A percentile compares a stretch with the other conserved stretches of the same genome.
Evolutionary conservation across 2,888 invertebrate species (phyloP).

Genomic region (Apamea anceps): DNA sequence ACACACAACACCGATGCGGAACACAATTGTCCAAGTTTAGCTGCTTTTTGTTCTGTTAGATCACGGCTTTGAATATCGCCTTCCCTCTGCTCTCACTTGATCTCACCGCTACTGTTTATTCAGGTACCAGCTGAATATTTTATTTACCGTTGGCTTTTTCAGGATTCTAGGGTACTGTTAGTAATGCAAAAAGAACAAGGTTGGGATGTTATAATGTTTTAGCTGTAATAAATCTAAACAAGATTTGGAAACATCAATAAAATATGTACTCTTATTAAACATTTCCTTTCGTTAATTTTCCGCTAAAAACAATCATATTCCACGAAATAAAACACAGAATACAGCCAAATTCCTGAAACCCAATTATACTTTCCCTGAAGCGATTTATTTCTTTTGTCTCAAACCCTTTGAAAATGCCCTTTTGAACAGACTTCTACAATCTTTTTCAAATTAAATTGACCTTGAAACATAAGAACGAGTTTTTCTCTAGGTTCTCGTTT

Average conservation of each 20-base stretch:
- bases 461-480: neutral
- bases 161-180: neutral
- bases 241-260: neutral
- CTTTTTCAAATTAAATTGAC: neutral
- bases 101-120: neutral
- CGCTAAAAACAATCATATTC: neutral
- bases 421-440: neutral
- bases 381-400: neutral
- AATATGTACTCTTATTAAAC: too few species aligned
- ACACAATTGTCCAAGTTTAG: slow-evolving; percentile 29
- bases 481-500: neutral
- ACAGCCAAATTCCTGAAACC: neutral
- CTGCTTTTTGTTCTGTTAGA: slow-evolving; percentile 21
- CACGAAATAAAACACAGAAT: neutral
- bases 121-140: slow-evolving; percentile 18
- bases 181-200: neutral
- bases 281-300: neutral
- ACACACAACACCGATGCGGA: neutral
- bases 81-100: slow-evolving; percentile 5
- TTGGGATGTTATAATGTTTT: neutral
- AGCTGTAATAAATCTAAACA: neutral
- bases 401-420: too few species aligned
- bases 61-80: slow-evolving; percentile 23
- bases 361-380: neutral
- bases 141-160: slow-evolving; percentile 4